Conservation (phyloP, 2,797 vertebrate genomes). For the Hemibagrus guttatus region DNA sequence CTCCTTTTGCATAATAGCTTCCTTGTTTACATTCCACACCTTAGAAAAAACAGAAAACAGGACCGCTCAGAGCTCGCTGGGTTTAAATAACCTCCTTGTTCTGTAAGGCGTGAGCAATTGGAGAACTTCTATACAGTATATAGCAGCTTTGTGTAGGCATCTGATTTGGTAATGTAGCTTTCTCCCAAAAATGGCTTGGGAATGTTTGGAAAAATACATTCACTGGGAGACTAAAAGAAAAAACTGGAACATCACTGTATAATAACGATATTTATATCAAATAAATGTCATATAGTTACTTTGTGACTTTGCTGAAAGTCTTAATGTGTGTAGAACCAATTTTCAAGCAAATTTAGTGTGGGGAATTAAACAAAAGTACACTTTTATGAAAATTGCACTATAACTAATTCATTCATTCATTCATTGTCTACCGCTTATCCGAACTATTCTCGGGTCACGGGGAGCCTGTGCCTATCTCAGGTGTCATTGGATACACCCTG, state of each 20-base stretch:
- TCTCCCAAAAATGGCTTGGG: not conserved
- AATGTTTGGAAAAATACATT: not conserved
- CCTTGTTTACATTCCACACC: slow-evolving; percentile 17
- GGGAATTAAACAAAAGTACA: not conserved
- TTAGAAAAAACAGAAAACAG: slow-evolving; percentile 20
- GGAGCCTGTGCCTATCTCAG: too few species aligned
- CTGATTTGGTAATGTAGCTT: not conserved
- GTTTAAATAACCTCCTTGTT: slow-evolving; percentile 9
- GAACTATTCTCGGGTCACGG: too few species aligned
- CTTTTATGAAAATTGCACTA: too few species aligned
- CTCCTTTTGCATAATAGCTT: slow-evolving; percentile 16
- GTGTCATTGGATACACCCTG: too few species aligned
- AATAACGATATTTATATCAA: not conserved
- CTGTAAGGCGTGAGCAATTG: too few species aligned
- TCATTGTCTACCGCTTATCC: too few species aligned
- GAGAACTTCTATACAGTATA: not conserved
- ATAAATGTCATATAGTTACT: not conserved
- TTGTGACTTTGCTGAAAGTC: not conserved
- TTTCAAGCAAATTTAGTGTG: not conserved
- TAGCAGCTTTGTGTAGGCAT: not conserved
- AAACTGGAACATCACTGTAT: not conserved
- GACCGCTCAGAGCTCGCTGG: slow-evolving; percentile 5
- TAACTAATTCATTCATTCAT: too few species aligned
- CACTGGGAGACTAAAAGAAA: not conserved
- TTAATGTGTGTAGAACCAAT: not conserved